A percentile compares a stretch with the other conserved stretches of the same genome.
Evolutionary conservation across 1,140 invertebrate genomes (phyloP).

Genomic region (Cephus cinctus): DNA sequence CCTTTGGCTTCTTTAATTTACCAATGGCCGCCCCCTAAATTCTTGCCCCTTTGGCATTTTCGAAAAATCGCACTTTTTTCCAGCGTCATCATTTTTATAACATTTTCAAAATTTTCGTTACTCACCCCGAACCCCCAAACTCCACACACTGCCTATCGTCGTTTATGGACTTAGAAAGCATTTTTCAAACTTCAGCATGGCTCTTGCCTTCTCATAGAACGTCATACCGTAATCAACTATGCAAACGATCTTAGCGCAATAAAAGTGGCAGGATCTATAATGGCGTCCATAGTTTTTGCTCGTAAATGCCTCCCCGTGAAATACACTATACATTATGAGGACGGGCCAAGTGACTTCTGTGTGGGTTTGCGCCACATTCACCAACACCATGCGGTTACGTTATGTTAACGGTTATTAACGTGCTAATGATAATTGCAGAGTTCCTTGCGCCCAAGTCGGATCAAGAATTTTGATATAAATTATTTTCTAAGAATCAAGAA

Average conservation of each 20-base stretch:
- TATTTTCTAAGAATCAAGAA: too few relatives aligned
- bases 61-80: background rate
- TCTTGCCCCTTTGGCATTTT: background rate
- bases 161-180: background rate
- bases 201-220: background rate
- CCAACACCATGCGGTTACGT: constrained; percentile 1
- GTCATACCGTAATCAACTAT: constrained; percentile 34
- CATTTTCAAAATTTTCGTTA: too few relatives aligned
- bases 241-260: constrained; percentile 35
- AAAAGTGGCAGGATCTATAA: constrained; percentile 24
- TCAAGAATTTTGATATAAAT: too few relatives aligned
- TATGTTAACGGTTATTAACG: constrained; percentile 11
- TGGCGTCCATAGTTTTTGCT: constrained; percentile 29
- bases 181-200: background rate
- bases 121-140: too few relatives aligned
- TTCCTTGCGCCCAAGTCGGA: too few relatives aligned
- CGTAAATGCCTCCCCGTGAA: constrained; percentile 38
- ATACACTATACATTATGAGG: constrained; percentile 26
- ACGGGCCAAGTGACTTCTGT: constrained; percentile 14
- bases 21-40: background rate
- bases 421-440: constrained; percentile 32
- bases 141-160: background rate
- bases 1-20: too few relatives aligned
- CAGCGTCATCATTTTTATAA: too few relatives aligned
- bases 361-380: constrained; percentile 3